These are phyloP conservation scores for Amniataba percoides DNA, from an alignment of 2,797 vertebrate species.

Conservation along the genomic window DNA sequence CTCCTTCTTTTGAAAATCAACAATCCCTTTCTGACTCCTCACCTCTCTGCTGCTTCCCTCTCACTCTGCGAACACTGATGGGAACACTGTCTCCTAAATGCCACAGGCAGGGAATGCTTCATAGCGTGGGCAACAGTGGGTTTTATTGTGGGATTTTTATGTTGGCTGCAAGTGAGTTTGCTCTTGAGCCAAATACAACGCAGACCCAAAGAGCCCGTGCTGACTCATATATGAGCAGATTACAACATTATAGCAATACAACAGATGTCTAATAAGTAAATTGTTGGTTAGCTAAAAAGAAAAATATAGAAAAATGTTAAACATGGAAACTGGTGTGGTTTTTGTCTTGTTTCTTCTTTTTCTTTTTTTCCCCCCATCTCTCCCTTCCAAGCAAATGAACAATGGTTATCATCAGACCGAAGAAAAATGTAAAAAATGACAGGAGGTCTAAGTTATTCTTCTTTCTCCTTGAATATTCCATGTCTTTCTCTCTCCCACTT, in stretches of 20 bases:
- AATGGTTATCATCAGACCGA: not conserved
- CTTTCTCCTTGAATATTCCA: not conserved
- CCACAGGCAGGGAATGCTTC: not conserved
- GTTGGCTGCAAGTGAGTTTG: conserved; percentile 1
- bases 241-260: conserved; percentile 8
- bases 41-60: conserved; percentile 27
- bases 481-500: conserved; percentile 2
- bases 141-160: conserved; percentile 15
- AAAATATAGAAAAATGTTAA: not conserved
- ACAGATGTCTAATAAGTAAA: not conserved
- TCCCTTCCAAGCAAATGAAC: conserved; percentile 1
- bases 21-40: conserved; percentile 40
- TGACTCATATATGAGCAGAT: not conserved
- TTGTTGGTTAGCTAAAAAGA: not conserved
- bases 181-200: not conserved
- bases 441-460: not conserved
- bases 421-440: not conserved
- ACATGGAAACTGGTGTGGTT: not conserved
- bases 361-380: not conserved
- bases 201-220: not conserved
- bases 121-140: not conserved
- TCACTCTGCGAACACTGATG: conserved; percentile 22
- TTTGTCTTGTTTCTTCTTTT: not conserved
- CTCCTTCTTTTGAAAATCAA: conserved; percentile 38
- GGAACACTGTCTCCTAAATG: conserved; percentile 33